These are phyloP conservation scores for Syrphus vitripennis DNA, from an alignment of 2,888 invertebrate species.

Conservation along the genomic window DNA sequence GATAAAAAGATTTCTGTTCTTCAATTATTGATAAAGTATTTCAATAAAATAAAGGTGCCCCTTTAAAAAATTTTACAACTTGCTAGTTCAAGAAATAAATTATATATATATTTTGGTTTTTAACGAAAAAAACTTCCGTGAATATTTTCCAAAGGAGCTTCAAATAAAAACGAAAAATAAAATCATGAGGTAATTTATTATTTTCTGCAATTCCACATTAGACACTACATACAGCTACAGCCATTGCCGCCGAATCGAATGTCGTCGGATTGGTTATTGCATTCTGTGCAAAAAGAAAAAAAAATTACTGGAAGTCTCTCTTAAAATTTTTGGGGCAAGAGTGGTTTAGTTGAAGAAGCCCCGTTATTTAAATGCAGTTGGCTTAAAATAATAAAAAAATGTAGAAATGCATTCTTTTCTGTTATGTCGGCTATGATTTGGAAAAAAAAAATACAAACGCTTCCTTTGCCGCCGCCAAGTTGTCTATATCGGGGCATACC, in stretches of 20 bases:
- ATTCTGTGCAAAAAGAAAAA: not conserved
- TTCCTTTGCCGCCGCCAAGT: not conserved
- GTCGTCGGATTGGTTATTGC: not conserved
- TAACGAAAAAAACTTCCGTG: not conserved
- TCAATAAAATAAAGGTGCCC: not conserved
- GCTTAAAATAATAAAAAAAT: not conserved
- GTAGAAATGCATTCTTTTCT: not conserved
- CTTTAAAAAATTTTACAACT: not conserved
- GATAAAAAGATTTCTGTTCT: not conserved
- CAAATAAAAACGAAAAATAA: not conserved
- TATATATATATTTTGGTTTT: not conserved
- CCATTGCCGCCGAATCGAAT: slow-evolving; percentile 14
- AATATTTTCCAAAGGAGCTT: not conserved
- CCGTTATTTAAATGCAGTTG: not conserved
- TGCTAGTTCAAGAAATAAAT: slow-evolving; percentile 4
- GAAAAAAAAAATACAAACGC: not conserved
- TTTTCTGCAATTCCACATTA: not conserved
- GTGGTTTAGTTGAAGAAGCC: not conserved
- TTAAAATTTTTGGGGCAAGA: not conserved
- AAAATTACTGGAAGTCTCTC: not conserved
- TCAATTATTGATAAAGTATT: not conserved
- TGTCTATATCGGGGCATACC: slow-evolving; percentile 47
- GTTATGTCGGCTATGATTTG: not conserved
- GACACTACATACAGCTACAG: not conserved
- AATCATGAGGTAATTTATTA: slow-evolving; percentile 17